Evolutionary conservation across 1,140 invertebrate genomes (phyloP), one percentile per base, ranked within the genome.

Genomic region (Papilio helenus): DNA sequence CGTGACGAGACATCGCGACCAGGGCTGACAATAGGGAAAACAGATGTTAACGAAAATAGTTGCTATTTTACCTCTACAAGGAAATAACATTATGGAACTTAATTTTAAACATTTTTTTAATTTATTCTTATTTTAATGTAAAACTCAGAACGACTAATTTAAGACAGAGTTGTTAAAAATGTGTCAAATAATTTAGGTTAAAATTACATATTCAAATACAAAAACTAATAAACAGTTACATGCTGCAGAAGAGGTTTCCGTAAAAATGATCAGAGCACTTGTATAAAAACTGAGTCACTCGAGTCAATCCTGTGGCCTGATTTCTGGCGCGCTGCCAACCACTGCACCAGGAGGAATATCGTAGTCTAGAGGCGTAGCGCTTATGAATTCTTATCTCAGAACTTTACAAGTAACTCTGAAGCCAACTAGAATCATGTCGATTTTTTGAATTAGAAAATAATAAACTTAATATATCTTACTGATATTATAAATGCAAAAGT

Each of bases 1-100:
- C 72, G 72, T 74, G 72, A 74, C 72, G 42, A 34, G 61, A 72
- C 34, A 26, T 39, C 68, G 65, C 65, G n/a, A 42, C 34, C 71
- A 72, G 71, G 71, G 71, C 9, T 72, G 39, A 42, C 71, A 72
- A 55, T 20, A n/a, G n/a, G 18, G 8, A 55, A 55, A 55, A 51
- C 49, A 55, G 51, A 49, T 49, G 18, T 20, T 55, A 55, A 20
- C 18, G n/a, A 55, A 51, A 46, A 46, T 46, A 46, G 44, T 51
- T n/a, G 7, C 8, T 55, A 20, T 55, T 51, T 5, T 18, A 9
- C 1, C 8, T 55, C 1, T 12, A 23, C 2, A 26, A 61, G 10
- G 20, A 29, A 29, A 18, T 68, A 34, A 1, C 12, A 29, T 29
- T 18, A 18, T 34, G 61, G 61, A 68, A 68, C 5, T 34, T 29